Base-by-base conservation (phyloP, 2,113 vertebrate genomes). In the Callospermophilus lateralis region DNA sequence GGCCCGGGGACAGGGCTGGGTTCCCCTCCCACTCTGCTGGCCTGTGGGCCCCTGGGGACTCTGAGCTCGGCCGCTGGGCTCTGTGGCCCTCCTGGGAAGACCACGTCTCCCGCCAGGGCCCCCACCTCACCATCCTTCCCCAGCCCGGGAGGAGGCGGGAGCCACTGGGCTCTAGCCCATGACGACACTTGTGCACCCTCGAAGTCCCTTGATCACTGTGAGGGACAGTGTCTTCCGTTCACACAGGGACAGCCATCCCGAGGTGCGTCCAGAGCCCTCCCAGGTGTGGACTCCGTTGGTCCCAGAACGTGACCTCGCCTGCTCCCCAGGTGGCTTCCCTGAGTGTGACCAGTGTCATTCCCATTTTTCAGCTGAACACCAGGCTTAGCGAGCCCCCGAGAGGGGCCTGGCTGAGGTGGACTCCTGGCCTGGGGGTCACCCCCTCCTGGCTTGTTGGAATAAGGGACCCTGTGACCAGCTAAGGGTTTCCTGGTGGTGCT, bases 211-310 rank as follows among this genome's bases (percentile, higher is more conserved):
- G 11, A 48, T 58, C 10, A 10, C 58, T 45, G 13, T 1, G 16
- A 26, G 22, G 34, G 51, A 34, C 8, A 13, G 2, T 2, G 28
- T 48, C 53, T 8, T 37, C 28, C 22, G 24, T 28, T 16, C 17
- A 30, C 10, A 6, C 0, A 0, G 26, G 11, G 28, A 2, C 3
- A 15, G 55, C 55, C 19, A 17, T 6, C 55, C 55, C 17, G 16
- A 55, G 17, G 19, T 17, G 55, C 55, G 13, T 58, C 58, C 72
- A 22, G 1, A 19, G 30, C 2, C 8, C 1, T 17, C 32, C 32
- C 15, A 0, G 0, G 4, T 8, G 5, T n/a, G 22, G 39, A 12
- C 37, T 58, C 19, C 2, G 2, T 6, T 4, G 28, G 6, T 78
- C 22, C 20, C 12, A 15, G 5, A 8, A 7, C 3, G 0, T 37